A percentile compares a stretch with the other conserved stretches of the same genome.
These are phyloP conservation scores for Coccyzus lansbergi DNA, from an alignment of 2,797 vertebrate species.

Conservation along the genomic window DNA sequence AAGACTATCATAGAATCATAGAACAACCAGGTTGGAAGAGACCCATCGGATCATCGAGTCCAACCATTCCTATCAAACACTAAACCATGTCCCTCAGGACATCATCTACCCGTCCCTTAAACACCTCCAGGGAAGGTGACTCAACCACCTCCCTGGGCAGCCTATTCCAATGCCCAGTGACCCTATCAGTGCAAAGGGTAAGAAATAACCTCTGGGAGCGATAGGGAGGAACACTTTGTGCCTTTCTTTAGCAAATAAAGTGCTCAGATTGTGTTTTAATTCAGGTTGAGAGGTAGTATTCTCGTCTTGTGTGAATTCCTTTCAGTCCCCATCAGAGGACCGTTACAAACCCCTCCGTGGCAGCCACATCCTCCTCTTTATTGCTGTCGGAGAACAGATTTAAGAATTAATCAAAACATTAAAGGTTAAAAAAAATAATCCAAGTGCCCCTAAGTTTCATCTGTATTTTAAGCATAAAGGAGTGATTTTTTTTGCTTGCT, in stretches of 20 bases:
- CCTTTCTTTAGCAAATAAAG: background rate
- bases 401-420: background rate
- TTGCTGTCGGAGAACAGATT: background rate
- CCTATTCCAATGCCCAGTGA: too few relatives aligned
- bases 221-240: background rate
- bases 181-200: background rate
- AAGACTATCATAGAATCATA: too few relatives aligned
- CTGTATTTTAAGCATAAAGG: slow-evolving; percentile 45
- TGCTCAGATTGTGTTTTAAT: slow-evolving; percentile 11
- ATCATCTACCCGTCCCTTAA: too few relatives aligned
- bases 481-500: slow-evolving; percentile 28
- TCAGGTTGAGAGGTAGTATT: background rate
- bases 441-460: background rate
- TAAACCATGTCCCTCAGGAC: too few relatives aligned
- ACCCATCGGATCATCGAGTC: too few relatives aligned
- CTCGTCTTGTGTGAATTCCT: background rate
- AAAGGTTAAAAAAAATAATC: background rate
- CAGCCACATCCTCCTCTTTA: background rate
- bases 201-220: background rate
- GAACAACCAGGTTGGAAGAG: too few relatives aligned
- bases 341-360: background rate
- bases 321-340: background rate
- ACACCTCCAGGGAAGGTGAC: too few relatives aligned
- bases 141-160: too few relatives aligned
- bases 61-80: too few relatives aligned